phyloP scores from a whole-genome alignment of 2,797 vertebrate genomes.

The Squalus acanthias region DNA sequence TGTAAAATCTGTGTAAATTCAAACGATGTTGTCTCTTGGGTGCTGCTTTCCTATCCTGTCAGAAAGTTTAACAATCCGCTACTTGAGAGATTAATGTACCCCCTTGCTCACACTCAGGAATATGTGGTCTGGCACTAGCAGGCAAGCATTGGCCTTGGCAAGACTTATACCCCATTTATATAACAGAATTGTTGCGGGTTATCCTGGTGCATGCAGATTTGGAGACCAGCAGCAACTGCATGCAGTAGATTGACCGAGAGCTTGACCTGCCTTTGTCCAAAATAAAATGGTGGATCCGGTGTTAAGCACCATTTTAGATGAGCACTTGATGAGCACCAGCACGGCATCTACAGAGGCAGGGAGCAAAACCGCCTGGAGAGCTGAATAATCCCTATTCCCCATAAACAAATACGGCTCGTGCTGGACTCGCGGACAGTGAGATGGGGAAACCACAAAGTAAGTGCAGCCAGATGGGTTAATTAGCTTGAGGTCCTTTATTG shows the following conservation, averaged over 20 bases:
- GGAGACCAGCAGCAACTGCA: not conserved
- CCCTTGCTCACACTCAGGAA: not conserved
- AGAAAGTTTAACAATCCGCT: not conserved
- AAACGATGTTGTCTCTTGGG: not conserved
- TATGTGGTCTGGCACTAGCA: not conserved
- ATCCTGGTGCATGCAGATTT: not conserved
- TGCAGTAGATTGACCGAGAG: not conserved
- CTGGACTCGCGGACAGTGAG: not conserved
- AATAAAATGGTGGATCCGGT: not conserved
- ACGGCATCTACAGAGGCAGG: not conserved
- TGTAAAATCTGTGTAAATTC: not conserved
- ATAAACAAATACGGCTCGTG: not conserved
- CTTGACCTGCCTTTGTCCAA: not conserved
- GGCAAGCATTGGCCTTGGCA: not conserved
- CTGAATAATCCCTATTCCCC: not conserved
- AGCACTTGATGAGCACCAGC: not conserved
- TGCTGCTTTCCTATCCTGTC: not conserved
- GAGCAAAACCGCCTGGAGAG: not conserved
- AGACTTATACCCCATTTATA: not conserved
- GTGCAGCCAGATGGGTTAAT: not conserved
- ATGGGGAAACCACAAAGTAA: not conserved
- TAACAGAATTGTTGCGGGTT: not conserved
- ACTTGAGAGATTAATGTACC: not conserved
- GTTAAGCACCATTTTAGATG: fast-evolving
- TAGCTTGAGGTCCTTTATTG: not conserved